Evolutionary conservation across 1,140 invertebrate species (phyloP), one percentile per base, ranked within the genome.

Genomic region (Psix sp.): DNA sequence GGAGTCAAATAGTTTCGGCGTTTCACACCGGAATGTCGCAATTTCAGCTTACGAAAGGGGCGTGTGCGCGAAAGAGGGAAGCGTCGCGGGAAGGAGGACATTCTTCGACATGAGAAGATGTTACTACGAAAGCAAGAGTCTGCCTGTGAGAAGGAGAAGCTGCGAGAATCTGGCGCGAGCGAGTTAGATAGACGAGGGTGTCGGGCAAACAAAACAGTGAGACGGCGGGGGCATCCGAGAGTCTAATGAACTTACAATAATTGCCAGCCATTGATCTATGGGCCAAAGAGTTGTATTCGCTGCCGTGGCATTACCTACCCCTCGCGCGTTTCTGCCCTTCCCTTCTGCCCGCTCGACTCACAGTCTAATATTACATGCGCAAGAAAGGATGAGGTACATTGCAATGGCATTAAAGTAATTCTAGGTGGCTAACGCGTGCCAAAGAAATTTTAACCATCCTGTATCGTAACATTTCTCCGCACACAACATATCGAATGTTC

Each of bases 231-330:
- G 45, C 13, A 60, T 62, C 48, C 51, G 43, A 71, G 74, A 79
- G 73, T 86, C 81, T 85, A 87, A 86, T 85, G 84, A 86, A 84
- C 84, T 86, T 86, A 85, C 86, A 84, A 86, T 87, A 86, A 87
- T 87, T 86, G 80, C 84, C 81, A 86, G 77, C 83, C 82, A 86
- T 86, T 85, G 84, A 86, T 86, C 84, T 84, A 85, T 86, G 82
- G 80, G 70, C 80, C 77, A 79, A 82, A 82, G 80, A 84, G 81
- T 82, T 81, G 76, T 77, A 76, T 77, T 77, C 68, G 70, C 70
- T 70, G 46, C 59, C 65, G 70, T 74, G 24, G 65, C 75, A 74
- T 74, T 77, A 77, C 78, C 77, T 76, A 65, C 77, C 70, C 70
- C 49, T 45, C 66, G 56, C 40, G 31, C 33, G 38, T 39, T 45